Evolutionary conservation across 2,113 vertebrate genomes (phyloP).

Genomic region (Lates calcarifer): DNA sequence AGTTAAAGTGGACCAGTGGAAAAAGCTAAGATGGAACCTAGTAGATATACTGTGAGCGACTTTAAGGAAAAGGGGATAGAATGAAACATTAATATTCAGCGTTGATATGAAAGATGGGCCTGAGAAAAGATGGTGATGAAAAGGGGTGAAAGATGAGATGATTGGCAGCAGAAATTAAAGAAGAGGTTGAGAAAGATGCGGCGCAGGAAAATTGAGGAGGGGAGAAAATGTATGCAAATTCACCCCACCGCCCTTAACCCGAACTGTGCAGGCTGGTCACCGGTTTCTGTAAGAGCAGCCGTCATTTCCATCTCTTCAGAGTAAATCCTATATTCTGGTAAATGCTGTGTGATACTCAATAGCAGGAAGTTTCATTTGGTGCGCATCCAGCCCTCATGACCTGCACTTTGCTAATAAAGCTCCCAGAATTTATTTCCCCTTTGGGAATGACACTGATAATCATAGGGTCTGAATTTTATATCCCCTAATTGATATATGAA

Average conservation of each 20-base stretch:
- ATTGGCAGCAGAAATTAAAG: constrained; percentile 61
- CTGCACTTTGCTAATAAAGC: constrained; percentile 58
- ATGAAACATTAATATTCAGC: constrained; percentile 64
- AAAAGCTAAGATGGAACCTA: constrained; percentile 1
- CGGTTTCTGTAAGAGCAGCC: constrained; percentile 27
- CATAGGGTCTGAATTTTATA: constrained; percentile 68
- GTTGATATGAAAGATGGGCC: constrained; percentile 33
- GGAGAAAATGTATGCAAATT: constrained; percentile 64
- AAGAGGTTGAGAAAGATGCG: constrained; percentile 34
- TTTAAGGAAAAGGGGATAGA: constrained; percentile 18
- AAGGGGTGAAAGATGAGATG: constrained; percentile 54
- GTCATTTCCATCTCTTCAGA: constrained; percentile 59
- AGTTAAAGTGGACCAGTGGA: not conserved
- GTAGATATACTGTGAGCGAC: constrained; percentile 21
- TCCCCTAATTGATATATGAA: constrained; percentile 80
- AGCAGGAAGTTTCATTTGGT: constrained; percentile 47
- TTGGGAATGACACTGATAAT: constrained; percentile 73
- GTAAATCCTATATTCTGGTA: constrained; percentile 25
- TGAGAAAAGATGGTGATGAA: constrained; percentile 55
- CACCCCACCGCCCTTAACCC: constrained; percentile 21
- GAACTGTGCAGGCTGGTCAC: constrained; percentile 5
- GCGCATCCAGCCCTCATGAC: constrained; percentile 57
- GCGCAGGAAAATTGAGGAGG: constrained; percentile 43
- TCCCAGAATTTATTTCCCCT: constrained; percentile 52
- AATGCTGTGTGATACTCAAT: constrained; percentile 25